Base-by-base conservation (phyloP, 2,888 invertebrate genomes). In the Mellilla xanthometata region DNA sequence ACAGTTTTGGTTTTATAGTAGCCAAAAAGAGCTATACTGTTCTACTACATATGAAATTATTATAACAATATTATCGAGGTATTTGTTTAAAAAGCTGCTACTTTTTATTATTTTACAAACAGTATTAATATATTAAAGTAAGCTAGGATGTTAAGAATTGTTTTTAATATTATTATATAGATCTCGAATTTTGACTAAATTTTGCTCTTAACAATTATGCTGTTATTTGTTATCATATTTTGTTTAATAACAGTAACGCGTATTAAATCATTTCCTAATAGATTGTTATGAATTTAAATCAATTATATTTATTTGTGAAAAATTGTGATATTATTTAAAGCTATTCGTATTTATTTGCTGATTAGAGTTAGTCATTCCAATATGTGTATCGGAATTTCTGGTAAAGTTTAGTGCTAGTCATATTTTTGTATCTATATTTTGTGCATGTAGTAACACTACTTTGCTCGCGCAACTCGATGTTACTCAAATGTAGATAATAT, bases 101-200 rank as follows among this genome's bases (percentile, higher is more conserved):
- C 53, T 60, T 52, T 59, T 50, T 62, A 42, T 58, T 54, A 58
- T 49, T 41, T 26, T 39, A 46, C 52, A 60, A 73, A 71, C 80
- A 81, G 81, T 81, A 81, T 80, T 81, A 81, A 65, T 72, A n/a
- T n/a, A 72, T 49, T 50, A 42, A 66, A 67, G 65, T 43, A 51
- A 57, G 52, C 28, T 57, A 52, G 50, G 62, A 54, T 51, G 53
- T 50, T 62, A 58, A 46, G 58, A 56, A 57, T 56, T 52, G 48
- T 60, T 67, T 65, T 66, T 65, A 63, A 58, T 60, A 56, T 68
- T 64, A 62, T 65, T 63, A 44, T 58, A n/a, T 58, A 56, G 62
- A 65, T 70, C 64, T 68, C 61, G 57, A 50, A 51, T 47, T 49
- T 38, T 43, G 28, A 47, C 19, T 30, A 31, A 57, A 58, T 60